These are phyloP conservation scores for Drosophila oshimai DNA, from an alignment of 1,140 invertebrate species.

Conservation along the genomic window DNA sequence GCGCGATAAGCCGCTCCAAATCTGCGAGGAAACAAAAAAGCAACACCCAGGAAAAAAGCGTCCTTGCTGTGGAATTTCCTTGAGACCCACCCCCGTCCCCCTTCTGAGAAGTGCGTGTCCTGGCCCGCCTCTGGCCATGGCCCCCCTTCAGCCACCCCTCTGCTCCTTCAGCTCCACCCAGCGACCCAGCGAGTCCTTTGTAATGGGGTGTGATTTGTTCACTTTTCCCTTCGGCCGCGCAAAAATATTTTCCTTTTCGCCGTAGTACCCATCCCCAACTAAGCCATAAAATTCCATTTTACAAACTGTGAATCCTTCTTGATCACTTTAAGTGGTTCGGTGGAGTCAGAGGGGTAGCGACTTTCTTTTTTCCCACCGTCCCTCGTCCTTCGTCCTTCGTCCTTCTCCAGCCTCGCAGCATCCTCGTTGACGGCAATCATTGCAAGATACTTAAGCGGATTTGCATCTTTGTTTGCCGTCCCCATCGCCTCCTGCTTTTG, in stretches of 20 bases:
- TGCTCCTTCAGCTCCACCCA: background rate
- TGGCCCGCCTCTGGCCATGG: constrained; percentile 20
- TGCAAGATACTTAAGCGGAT: constrained; percentile 82
- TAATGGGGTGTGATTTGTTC: constrained; percentile 82
- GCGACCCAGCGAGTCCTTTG: constrained; percentile 19
- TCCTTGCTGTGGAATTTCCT: constrained; percentile 51
- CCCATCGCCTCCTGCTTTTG: background rate
- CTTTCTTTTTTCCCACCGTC: constrained; percentile 15
- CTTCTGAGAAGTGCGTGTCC: constrained; percentile 28
- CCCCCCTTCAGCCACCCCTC: background rate
- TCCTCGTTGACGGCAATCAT: constrained; percentile 63
- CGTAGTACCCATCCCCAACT: constrained; percentile 28
- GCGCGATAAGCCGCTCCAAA: constrained; percentile 80
- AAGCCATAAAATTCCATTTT: constrained; percentile 82
- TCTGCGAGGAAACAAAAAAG: constrained; percentile 52
- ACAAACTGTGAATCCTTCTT: constrained; percentile 83
- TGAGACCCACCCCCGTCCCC: constrained; percentile 2
- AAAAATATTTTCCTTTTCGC: constrained; percentile 58
- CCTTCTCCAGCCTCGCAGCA: background rate
- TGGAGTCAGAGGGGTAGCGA: constrained; percentile 16
- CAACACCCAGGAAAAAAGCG: constrained; percentile 5
- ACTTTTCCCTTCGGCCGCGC: constrained; percentile 63
- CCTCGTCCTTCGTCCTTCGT: background rate
- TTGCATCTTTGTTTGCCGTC: constrained; percentile 72
- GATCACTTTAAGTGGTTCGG: constrained; percentile 81